phyloP scores from a whole-genome alignment of 2,888 invertebrate genomes.

The Epinotia bilunana region DNA sequence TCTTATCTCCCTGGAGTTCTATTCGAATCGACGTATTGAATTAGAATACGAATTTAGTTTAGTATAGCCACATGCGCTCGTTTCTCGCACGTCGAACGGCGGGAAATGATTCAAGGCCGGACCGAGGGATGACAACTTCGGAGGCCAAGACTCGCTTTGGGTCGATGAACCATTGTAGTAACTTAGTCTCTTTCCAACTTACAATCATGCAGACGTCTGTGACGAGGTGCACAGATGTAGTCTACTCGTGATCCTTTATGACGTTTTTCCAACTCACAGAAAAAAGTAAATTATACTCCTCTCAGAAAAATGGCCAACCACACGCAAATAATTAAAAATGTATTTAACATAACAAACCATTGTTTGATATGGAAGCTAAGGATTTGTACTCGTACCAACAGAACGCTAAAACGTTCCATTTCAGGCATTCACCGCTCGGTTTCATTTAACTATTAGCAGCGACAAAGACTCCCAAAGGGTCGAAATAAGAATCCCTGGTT shows the following conservation, averaged over 20 bases:
- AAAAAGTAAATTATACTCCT: background rate
- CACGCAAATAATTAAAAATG: background rate
- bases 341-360: background rate
- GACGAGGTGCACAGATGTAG: too few relatives aligned
- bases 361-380: background rate
- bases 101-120: too few relatives aligned
- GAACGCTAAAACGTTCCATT: conserved; percentile 8
- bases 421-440: conserved; percentile 21
- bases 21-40: background rate
- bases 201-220: too few relatives aligned
- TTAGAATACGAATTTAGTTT: too few relatives aligned
- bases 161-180: too few relatives aligned
- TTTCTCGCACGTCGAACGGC: too few relatives aligned
- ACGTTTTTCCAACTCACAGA: background rate
- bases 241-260: too few relatives aligned
- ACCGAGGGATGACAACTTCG: too few relatives aligned
- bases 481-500: conserved; percentile 38
- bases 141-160: too few relatives aligned
- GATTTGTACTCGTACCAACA: background rate
- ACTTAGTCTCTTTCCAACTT: too few relatives aligned
- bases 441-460: conserved; percentile 40
- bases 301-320: background rate
- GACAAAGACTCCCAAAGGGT: conserved; percentile 32
- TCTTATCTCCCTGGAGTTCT: background rate
- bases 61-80: too few relatives aligned